Base-by-base conservation (phyloP, 1,140 invertebrate species). In the Steinernema feltiae region DNA sequence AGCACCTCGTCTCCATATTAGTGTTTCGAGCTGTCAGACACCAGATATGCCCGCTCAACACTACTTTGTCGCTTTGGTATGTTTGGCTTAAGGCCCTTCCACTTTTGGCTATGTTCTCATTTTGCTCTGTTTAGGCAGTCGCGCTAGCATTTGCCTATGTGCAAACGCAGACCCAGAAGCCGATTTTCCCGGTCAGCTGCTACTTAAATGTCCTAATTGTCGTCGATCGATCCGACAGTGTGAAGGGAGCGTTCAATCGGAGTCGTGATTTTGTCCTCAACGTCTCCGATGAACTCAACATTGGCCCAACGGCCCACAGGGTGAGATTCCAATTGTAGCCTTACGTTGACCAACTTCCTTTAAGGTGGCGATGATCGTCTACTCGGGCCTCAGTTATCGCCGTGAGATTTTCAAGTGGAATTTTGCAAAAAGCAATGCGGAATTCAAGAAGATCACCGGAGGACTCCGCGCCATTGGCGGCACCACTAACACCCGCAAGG, bases 271-370 rank as follows among this genome's bases (percentile, higher is more conserved):
- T 84, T 63, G 83, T 84, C 30, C 70, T 83, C 21, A 77, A 83
- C 74, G 84, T 85, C 69, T 84, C 84, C n/a, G 80, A 84, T 71
- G 83, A 84, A 69, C 75, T 84, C 18, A 82, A 84, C 63, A 86
- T 84, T 48, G 79, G 81, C 21, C 83, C 83, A 18, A 69, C 82
- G 18, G 80, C 81, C n/a, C 83, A 84, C 63, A 70, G 82, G 71
- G 83, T 84, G 41, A 7, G 79, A 3, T 32, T 41, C 2, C 18
- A 32, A 31, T 41, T 32, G 18, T 30, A 0, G n/a, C 75, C 2
- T 69, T 17, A 27, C 21, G 0, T 32, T 27, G 17, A 18, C 78
- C 78, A 78, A 15, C 27, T 17, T n/a, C 3, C 7, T 78, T 85
- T 63, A 30, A 83, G 83, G 73, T 79, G 24, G 79, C 83, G 1